phyloP scores from a whole-genome alignment of 2,888 invertebrate species.

The Tachina lurida region DNA sequence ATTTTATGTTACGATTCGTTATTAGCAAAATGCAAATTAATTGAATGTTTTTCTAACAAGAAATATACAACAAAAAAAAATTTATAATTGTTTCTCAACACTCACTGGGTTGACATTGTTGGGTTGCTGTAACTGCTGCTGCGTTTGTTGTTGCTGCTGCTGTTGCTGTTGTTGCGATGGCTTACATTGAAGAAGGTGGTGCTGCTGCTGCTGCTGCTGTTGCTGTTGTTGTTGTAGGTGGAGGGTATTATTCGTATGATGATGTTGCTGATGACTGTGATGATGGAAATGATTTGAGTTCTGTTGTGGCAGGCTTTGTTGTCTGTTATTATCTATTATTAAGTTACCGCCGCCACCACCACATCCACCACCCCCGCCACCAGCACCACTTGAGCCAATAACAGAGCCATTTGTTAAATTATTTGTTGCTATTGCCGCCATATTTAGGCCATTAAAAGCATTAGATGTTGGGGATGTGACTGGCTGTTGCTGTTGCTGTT shows the following conservation, averaged over 20 bases:
- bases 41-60: slow-evolving; percentile 15
- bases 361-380: not conserved
- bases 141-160: slow-evolving; percentile 42
- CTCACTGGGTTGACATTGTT: slow-evolving; percentile 82
- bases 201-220: slow-evolving; percentile 73
- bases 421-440: slow-evolving; percentile 49
- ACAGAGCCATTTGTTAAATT: slow-evolving; percentile 52
- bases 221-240: slow-evolving; percentile 71
- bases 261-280: slow-evolving; percentile 73
- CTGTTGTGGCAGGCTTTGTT: slow-evolving; percentile 73
- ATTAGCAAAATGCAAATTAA: slow-evolving; percentile 38
- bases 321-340: slow-evolving; percentile 53
- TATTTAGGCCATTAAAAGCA: slow-evolving; percentile 65
- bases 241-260: slow-evolving; percentile 74
- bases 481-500: slow-evolving; percentile 65
- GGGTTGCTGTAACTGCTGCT: slow-evolving; percentile 64
- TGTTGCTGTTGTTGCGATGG: slow-evolving; percentile 35
- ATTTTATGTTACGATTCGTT: slow-evolving; percentile 10
- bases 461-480: slow-evolving; percentile 48
- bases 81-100: slow-evolving; percentile 70
- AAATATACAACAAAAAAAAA: slow-evolving; percentile 20
- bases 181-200: slow-evolving; percentile 68
- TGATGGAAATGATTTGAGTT: slow-evolving; percentile 76
- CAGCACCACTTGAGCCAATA: slow-evolving; percentile 23
- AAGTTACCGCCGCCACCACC: slow-evolving; percentile 9